These are phyloP conservation scores for Helicoverpa armigera DNA, from an alignment of 1,140 invertebrate species.

Conservation along the genomic window DNA sequence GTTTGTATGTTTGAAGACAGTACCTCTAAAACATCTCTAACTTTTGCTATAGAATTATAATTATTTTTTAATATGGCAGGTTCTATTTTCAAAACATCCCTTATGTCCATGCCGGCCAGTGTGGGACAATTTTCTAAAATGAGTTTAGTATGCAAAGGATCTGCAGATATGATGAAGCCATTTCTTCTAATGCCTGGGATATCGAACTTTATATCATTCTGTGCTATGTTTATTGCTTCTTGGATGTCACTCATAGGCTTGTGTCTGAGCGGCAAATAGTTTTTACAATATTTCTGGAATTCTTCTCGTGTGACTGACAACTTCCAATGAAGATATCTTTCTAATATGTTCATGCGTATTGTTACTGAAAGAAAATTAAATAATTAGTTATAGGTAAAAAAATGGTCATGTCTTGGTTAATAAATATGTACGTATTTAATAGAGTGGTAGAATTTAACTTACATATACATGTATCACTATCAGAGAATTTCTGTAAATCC, in stretches of 20 bases:
- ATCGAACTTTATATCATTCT: conserved; percentile 82
- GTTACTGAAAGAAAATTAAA: conserved; percentile 73
- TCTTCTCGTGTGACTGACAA: conserved; percentile 79
- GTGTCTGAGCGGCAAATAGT: conserved; percentile 85
- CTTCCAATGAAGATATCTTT: conserved; percentile 83
- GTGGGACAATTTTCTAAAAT: conserved; percentile 84
- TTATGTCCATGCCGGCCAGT: conserved; percentile 84
- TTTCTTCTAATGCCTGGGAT: conserved; percentile 83
- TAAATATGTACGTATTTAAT: not conserved
- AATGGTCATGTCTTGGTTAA: no score
- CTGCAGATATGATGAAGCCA: conserved; percentile 85
- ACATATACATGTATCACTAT: conserved; percentile 75
- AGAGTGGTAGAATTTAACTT: conserved; percentile 52
- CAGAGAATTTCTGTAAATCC: conserved; percentile 61
- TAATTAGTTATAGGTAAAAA: no score
- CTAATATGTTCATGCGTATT: conserved; percentile 82
- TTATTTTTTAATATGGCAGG: conserved; percentile 87
- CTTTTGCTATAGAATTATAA: conserved; percentile 83
- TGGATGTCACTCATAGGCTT: conserved; percentile 85
- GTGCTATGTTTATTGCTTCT: conserved; percentile 81
- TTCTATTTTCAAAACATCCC: conserved; percentile 81
- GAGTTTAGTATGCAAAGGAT: conserved; percentile 86
- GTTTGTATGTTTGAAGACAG: conserved; percentile 40
- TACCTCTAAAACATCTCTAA: conserved; percentile 81
- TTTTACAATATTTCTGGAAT: conserved; percentile 83